Evolutionary conservation across 1,140 invertebrate genomes (phyloP).

Genomic region (Atopsyche davidsoni): DNA sequence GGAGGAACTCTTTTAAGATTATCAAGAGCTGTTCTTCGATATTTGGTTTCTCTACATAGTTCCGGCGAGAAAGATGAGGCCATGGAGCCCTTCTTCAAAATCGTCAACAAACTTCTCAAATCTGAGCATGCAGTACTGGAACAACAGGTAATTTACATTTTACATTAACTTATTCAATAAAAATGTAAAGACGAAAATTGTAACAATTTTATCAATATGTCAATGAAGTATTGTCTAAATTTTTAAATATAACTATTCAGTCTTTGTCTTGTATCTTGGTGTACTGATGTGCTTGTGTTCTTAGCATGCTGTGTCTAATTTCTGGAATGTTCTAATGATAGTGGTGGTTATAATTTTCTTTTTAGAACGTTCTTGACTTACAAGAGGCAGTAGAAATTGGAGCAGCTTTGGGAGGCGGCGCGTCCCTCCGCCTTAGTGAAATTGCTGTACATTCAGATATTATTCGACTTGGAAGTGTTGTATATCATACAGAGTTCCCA

Average conservation of each 20-base stretch:
- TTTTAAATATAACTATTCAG: too few species aligned
- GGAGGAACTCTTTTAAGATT: slow-evolving; percentile 49
- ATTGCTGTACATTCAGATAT: slow-evolving; percentile 17
- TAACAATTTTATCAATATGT: too few species aligned
- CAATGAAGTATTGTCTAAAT: too few species aligned
- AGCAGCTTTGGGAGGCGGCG: slow-evolving; percentile 8
- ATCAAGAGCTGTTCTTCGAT: slow-evolving; percentile 45
- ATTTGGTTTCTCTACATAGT: slow-evolving; percentile 40
- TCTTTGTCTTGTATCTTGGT: too few species aligned
- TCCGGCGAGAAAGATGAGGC: slow-evolving; percentile 36
- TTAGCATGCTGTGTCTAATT: too few species aligned
- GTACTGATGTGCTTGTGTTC: too few species aligned
- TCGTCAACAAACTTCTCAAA: slow-evolving; percentile 46
- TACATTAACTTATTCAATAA: not conserved
- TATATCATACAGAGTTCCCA: slow-evolving; percentile 13
- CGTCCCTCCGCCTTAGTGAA: slow-evolving; percentile 23
- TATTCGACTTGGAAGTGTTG: not conserved
- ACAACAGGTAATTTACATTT: slow-evolving; percentile 42
- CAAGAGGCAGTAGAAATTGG: slow-evolving; percentile 16
- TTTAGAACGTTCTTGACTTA: slow-evolving; percentile 21
- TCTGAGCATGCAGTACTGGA: slow-evolving; percentile 45
- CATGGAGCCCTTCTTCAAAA: slow-evolving; percentile 42
- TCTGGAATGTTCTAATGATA: too few species aligned
- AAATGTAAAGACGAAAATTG: not conserved
- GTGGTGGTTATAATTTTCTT: too few species aligned